A percentile compares a stretch with the other conserved stretches of the same genome.
phyloP scores from a whole-genome alignment of 2,113 vertebrate genomes.

The Ciconia maguari region DNA sequence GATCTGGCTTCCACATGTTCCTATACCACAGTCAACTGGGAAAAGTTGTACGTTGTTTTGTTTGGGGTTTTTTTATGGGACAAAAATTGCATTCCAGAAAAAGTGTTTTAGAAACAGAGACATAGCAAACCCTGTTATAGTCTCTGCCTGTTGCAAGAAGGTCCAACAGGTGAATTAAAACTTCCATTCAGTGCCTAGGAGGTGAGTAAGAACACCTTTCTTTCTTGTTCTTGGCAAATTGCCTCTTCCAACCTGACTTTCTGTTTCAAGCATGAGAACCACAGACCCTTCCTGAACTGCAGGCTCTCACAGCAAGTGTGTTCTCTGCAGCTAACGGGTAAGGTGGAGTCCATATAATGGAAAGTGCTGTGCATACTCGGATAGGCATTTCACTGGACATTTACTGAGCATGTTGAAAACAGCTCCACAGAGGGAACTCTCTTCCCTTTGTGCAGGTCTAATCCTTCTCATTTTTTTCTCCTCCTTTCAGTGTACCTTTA shows the following conservation, averaged over 20 bases:
- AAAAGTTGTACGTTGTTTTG: not conserved
- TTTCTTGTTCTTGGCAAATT: not conserved
- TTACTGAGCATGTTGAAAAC: not conserved
- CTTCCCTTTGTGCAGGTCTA: not conserved
- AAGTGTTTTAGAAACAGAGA: not conserved
- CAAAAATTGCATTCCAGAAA: not conserved
- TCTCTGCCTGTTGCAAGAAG: not conserved
- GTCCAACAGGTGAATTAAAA: not conserved
- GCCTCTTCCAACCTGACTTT: not conserved
- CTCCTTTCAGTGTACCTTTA: not conserved
- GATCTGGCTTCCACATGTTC: conserved; percentile 21
- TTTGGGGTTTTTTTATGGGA: not conserved
- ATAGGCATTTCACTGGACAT: not conserved
- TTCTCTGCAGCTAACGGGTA: not conserved
- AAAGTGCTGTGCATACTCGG: not conserved
- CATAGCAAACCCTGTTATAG: not conserved
- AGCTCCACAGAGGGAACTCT: not conserved
- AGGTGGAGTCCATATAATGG: too few relatives aligned
- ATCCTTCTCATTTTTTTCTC: not conserved
- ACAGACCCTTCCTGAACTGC: not conserved
- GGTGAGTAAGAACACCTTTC: not conserved
- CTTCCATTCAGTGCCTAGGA: not conserved
- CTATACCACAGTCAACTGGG: not conserved
- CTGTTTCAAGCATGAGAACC: not conserved
- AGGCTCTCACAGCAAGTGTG: fast-evolving